Conservation (phyloP, 2,113 vertebrate genomes). For the Lepisosteus osseus region DNA sequence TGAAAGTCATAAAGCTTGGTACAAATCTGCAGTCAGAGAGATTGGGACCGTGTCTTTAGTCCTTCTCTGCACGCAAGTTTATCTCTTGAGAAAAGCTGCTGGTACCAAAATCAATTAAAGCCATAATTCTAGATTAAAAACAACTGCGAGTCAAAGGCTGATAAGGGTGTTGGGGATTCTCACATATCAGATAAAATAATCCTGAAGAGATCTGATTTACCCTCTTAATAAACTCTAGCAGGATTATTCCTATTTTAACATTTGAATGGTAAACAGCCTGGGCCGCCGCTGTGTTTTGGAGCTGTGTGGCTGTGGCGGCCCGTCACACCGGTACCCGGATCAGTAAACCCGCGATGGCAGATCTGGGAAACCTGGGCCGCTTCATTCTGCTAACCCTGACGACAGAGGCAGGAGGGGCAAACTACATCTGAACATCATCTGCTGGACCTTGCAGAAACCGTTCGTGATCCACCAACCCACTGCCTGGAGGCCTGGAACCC, state of each 20-base stretch:
- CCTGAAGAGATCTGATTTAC: constrained; percentile 59
- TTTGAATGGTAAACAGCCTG: constrained; percentile 60
- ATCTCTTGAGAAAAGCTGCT: constrained; percentile 58
- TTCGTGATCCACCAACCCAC: too few relatives aligned
- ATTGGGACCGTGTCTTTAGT: constrained; percentile 50
- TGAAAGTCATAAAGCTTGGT: constrained; percentile 23
- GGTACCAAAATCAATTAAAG: constrained; percentile 68
- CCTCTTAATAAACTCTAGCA: constrained; percentile 58
- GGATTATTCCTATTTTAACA: constrained; percentile 56
- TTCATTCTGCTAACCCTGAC: too few relatives aligned
- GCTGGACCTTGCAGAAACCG: too few relatives aligned
- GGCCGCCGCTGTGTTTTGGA: constrained; percentile 35
- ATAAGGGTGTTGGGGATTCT: constrained; percentile 69
- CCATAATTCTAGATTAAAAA: constrained; percentile 67
- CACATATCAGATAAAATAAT: constrained; percentile 76
- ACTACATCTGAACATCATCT: too few relatives aligned
- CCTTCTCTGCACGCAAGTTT: constrained; percentile 43
- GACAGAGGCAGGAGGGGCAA: too few relatives aligned
- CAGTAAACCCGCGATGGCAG: too few relatives aligned
- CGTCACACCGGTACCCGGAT: too few relatives aligned
- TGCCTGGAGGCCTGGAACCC: too few relatives aligned
- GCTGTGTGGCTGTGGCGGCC: too few relatives aligned
- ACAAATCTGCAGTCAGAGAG: constrained; percentile 59
- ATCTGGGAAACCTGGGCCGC: too few relatives aligned
- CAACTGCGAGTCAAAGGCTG: constrained; percentile 56